phyloP scores from a whole-genome alignment of 2,113 vertebrate genomes.

The Hemiscyllium ocellatum region DNA sequence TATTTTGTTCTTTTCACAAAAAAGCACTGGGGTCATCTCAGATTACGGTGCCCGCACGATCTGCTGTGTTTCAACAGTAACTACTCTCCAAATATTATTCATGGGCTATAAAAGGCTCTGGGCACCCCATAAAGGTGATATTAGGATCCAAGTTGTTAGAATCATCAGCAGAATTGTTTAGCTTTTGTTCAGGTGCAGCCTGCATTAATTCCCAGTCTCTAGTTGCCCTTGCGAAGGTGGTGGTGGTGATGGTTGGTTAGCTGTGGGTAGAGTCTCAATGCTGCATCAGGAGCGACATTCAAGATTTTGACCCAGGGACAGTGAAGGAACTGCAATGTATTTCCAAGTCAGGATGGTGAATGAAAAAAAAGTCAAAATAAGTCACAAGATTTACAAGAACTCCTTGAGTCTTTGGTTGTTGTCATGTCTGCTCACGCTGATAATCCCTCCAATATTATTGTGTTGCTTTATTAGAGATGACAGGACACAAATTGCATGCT shows the following conservation, averaged over 20 bases:
- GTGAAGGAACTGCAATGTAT: no score
- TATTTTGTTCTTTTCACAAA: no score
- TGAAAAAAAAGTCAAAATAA: no score
- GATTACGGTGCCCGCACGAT: background rate
- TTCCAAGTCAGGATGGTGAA: no score
- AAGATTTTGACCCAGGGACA: no score
- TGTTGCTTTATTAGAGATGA: background rate
- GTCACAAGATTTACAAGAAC: background rate
- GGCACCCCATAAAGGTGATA: background rate
- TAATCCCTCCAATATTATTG: background rate
- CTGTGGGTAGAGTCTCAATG: no score
- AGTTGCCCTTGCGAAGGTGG: no score
- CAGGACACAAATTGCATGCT: background rate
- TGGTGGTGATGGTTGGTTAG: no score
- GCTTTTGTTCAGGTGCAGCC: no score
- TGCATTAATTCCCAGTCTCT: no score
- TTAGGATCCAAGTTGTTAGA: background rate
- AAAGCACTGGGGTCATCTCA: background rate
- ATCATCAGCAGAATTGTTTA: background rate
- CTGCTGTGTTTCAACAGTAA: background rate
- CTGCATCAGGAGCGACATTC: no score
- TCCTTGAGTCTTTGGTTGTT: background rate
- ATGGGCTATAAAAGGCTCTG: background rate
- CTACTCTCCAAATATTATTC: background rate
- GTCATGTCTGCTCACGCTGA: background rate